Evolutionary conservation across 2,113 vertebrate species (phyloP), one percentile per base, ranked within the genome.

Genomic region (Helogale parvula): DNA sequence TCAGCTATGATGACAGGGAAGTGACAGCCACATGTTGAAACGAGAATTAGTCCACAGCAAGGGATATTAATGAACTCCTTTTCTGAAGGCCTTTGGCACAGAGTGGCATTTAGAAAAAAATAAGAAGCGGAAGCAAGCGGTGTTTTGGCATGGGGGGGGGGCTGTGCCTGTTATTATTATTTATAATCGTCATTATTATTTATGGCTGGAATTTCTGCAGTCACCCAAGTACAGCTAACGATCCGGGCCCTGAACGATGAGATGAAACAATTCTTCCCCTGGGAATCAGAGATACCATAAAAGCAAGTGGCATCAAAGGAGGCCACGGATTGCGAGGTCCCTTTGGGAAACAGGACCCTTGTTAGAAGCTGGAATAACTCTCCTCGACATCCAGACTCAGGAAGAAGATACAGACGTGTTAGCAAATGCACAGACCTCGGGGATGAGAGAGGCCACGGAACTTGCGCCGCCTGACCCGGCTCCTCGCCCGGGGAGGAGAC

Each of bases 21-120:
- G 96, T 99, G 99, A 99, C 98, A 98, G 98, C 98, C 98, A 98
- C 98, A 92, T 98, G 99, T 99, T 98, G 98, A 97, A 99, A 98
- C 83, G 97, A 98, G 98, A 99, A 99, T 99, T 98, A 98, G 98
- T 98, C 98, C 57, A 0, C 94, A 97, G 98, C 97, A 79, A 98
- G 97, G 98, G 98, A 98, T 98, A 98, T 98, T 99, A 98, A 99
- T 99, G 98, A 99, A 98, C 98, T 98, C 52, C 97, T 98, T 98
- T 98, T 97, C 91, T 66, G 69, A 83, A 98, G 98, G 96, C 98
- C 96, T 97, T 95, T 98, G 97, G 92, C 93, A 91, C 47, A 16
- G 71, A 94, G 68, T 92, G 95, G 69, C 68, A 45, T 90, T 90
- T 33, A 9, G 89, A 96, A 93, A 82, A 93, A 66, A 45, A 35